Percentiles rank a stretch among this genome's conserved stretches.
Evolutionary conservation across 2,888 invertebrate genomes (phyloP).

Genomic region (Clitarchus hookeri): DNA sequence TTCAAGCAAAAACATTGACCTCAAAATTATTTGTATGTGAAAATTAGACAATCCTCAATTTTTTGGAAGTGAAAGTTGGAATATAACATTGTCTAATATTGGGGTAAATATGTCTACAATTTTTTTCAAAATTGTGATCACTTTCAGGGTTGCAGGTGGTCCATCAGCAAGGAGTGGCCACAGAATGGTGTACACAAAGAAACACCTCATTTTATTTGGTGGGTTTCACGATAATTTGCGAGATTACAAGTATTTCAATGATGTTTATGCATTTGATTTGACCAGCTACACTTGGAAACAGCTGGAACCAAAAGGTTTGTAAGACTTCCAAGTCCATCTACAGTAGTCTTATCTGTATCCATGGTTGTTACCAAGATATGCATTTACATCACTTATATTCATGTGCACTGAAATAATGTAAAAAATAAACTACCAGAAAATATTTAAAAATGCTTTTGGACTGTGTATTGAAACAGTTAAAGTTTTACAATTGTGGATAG

Average conservation of each 20-base stretch:
- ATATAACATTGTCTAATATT: not conserved
- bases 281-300: conserved; percentile 80
- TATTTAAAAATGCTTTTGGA: too few species aligned
- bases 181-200: conserved; percentile 81
- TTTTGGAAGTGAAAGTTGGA: not conserved
- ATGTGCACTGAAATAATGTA: too few species aligned
- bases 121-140: not conserved
- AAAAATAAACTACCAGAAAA: too few species aligned
- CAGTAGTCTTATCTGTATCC: too few species aligned
- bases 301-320: conserved; percentile 60
- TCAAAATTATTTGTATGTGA: too few species aligned
- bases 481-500: too few species aligned
- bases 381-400: too few species aligned
- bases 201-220: conserved; percentile 83
- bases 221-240: conserved; percentile 90
- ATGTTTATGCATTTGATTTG: conserved; percentile 78
- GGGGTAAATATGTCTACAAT: not conserved
- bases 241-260: conserved; percentile 88
- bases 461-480: too few species aligned
- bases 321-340: too few species aligned
- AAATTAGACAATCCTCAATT: too few species aligned
- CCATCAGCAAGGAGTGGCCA: conserved; percentile 89
- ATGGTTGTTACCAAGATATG: too few species aligned
- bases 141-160: conserved; percentile 64
- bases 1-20: too few species aligned